A percentile compares a stretch with the other conserved stretches of the same genome.
Evolutionary conservation across 2,797 vertebrate genomes (phyloP).

Genomic region (Leptoclinus maculatus): DNA sequence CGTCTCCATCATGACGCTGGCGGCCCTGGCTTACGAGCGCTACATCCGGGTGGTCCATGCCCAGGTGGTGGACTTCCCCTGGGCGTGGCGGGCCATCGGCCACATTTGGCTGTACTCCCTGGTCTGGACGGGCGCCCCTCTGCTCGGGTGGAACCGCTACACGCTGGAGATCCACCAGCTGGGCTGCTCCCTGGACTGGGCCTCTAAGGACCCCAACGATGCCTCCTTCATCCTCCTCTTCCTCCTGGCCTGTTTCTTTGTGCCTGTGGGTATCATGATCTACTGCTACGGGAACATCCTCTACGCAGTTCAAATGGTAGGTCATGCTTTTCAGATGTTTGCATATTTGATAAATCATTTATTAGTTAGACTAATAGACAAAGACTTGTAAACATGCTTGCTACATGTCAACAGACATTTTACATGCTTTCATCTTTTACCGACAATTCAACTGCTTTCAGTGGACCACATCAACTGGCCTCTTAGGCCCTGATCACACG

Average conservation of each 20-base stretch:
- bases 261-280: conserved; percentile 90
- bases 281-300: conserved; percentile 96
- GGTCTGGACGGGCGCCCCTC: conserved; percentile 92
- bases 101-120: conserved; percentile 96
- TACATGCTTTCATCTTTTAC: too few relatives aligned
- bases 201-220: conserved; percentile 90
- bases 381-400: conserved; percentile 6
- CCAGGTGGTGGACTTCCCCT: conserved; percentile 92
- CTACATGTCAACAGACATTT: background rate
- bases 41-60: conserved; percentile 93
- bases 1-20: conserved; percentile 93
- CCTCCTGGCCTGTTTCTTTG: conserved; percentile 91
- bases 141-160: conserved; percentile 96
- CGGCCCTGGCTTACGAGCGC: conserved; percentile 92
- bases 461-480: too few relatives aligned
- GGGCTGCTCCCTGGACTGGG: conserved; percentile 93
- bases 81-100: conserved; percentile 91
- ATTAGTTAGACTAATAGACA: background rate
- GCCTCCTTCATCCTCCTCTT: conserved; percentile 93
- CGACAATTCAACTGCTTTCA: background rate
- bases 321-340: conserved; percentile 37
- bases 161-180: conserved; percentile 90
- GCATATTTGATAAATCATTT: conserved; percentile 8
- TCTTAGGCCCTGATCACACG: background rate
- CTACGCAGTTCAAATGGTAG: conserved; percentile 92